Base-by-base conservation (phyloP, 2,797 vertebrate species). In the Scomberomorus guttatus region DNA sequence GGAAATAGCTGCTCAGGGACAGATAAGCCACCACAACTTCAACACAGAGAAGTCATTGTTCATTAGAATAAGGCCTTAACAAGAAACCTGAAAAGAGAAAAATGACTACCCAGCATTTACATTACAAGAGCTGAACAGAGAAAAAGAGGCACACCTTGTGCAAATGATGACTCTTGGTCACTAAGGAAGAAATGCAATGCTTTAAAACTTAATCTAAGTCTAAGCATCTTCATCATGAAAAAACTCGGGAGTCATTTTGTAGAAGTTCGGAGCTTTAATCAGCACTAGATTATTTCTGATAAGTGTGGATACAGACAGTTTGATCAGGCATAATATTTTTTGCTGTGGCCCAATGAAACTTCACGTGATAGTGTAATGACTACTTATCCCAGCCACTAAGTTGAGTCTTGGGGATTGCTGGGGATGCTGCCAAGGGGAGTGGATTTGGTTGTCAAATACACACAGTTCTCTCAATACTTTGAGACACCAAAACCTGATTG, bases 41-140 rank as follows among this genome's bases (percentile, higher is more conserved):
- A 17, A 66, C 62, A 91, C 77, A 92, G 60, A 70, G 76, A 18
- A 22, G 51, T 0, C 75, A 74, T 86, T 91, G 90, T 92, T 79
- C 62, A n/a, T 46, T 9, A 6, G 46, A 67, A 25, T 11, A 61
- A 57, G 58, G 65, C 51, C 12, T 57, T 25, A 37, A 75, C 54
- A 56, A 75, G 74, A 68, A 32, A 63, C 34, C 44, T 51, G 62
- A 46, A 55, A 50, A 11, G 22, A 69, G 44, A 39, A 60, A 72
- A 65, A 48, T n/a, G 8, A 64, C 51, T 8, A 10, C 7, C 7
- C 20, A 59, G 29, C 62, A 64, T 56, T 61, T 37, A 52, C 39
- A 32, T 37, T 34, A 61, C 6, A n/a, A 61, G 18, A 52, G 39
- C 27, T 32, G 32, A 83, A 6, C 18, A 61, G 37, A 72, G 44